A percentile compares a stretch with the other conserved stretches of the same genome.
phyloP scores from a whole-genome alignment of 2,797 vertebrate genomes.

The Brotula barbata region DNA sequence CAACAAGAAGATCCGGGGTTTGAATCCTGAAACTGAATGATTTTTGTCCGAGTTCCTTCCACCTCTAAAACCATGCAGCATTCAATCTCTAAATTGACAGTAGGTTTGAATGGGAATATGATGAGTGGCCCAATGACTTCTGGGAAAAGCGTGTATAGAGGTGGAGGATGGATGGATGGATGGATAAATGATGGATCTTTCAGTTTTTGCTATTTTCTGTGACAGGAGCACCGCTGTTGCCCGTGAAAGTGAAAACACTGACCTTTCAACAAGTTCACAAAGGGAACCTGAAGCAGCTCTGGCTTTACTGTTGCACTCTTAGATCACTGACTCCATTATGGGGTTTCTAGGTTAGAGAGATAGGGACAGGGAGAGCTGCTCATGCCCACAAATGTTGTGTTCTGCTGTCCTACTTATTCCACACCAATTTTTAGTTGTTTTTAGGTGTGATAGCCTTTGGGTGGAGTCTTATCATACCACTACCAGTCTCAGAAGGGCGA shows the following conservation, averaged over 20 bases:
- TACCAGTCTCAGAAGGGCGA: too few relatives aligned
- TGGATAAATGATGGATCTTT: too few relatives aligned
- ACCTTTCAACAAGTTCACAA: not conserved
- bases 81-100: too few relatives aligned
- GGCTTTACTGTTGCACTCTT: slow-evolving; percentile 2
- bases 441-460: slow-evolving; percentile 16
- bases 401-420: slow-evolving; percentile 8
- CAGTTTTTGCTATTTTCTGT: not conserved
- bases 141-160: too few relatives aligned
- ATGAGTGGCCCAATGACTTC: too few relatives aligned
- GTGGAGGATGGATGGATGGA: too few relatives aligned
- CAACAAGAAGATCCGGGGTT: too few relatives aligned
- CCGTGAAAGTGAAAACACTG: not conserved
- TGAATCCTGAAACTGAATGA: too few relatives aligned
- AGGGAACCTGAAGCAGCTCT: not conserved
- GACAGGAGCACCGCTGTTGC: not conserved
- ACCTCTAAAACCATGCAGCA: too few relatives aligned
- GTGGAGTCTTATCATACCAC: slow-evolving; percentile 1
- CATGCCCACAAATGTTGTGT: slow-evolving; percentile 5
- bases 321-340: slow-evolving; percentile 3
- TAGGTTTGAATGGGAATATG: too few relatives aligned
- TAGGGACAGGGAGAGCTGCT: not conserved
- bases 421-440: not conserved
- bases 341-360: slow-evolving; percentile 19
- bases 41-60: too few relatives aligned